phyloP scores from a whole-genome alignment of 2,888 invertebrate species.

The Tipula helvola region DNA sequence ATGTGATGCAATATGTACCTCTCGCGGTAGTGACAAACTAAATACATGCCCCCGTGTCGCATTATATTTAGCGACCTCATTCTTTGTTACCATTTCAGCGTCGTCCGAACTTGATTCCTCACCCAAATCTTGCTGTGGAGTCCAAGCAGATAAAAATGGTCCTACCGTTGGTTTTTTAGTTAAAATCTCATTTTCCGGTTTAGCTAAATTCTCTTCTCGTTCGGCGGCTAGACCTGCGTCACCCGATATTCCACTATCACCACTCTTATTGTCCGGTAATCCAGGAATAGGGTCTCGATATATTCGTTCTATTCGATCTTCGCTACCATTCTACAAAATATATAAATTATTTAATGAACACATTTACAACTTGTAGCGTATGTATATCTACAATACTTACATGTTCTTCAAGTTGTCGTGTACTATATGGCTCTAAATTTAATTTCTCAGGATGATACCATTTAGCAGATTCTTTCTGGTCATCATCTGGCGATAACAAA shows the following conservation, averaged over 20 bases:
- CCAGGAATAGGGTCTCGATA: slow-evolving; percentile 40
- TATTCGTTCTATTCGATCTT: slow-evolving; percentile 41
- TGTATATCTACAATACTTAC: not conserved
- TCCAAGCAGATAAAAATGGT: slow-evolving; percentile 46
- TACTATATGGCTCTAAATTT: not conserved
- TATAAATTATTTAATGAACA: not conserved
- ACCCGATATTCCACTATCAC: slow-evolving; percentile 74
- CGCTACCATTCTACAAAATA: slow-evolving; percentile 19
- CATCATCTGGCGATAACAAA: slow-evolving; percentile 35
- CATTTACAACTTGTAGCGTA: no score
- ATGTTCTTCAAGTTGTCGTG: not conserved
- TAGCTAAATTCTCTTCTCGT: slow-evolving; percentile 15
- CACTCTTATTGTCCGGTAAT: slow-evolving; percentile 53
- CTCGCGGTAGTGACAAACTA: slow-evolving; percentile 63
- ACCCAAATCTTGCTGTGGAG: slow-evolving; percentile 75
- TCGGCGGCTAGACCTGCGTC: slow-evolving; percentile 49
- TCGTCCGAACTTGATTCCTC: slow-evolving; percentile 48
- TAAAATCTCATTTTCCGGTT: slow-evolving; percentile 5
- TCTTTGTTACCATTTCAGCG: slow-evolving; percentile 23
- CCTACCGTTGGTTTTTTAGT: slow-evolving; percentile 12
- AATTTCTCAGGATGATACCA: not conserved
- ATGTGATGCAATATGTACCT: slow-evolving; percentile 37
- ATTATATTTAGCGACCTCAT: slow-evolving; percentile 21
- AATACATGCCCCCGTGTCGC: slow-evolving; percentile 48
- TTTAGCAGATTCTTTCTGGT: not conserved